phyloP scores from a whole-genome alignment of 2,888 invertebrate genomes.

The Xestoiulus laeticollis region DNA sequence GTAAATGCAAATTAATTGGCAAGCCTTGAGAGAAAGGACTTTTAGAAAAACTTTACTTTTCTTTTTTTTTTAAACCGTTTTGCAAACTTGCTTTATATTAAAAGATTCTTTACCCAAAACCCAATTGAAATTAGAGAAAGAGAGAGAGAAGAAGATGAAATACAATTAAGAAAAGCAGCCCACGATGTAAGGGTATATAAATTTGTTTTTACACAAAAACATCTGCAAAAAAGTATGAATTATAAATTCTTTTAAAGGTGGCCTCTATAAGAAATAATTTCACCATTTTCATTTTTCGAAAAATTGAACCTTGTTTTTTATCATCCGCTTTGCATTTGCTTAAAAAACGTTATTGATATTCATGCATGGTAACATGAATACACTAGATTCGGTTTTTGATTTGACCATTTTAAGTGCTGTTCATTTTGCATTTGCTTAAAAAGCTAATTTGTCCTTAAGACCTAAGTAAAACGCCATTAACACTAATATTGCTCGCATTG shows the following conservation, averaged over 20 bases:
- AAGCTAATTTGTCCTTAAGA: not conserved
- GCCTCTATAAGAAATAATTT: too few relatives aligned
- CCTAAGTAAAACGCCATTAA: not conserved
- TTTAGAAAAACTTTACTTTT: not conserved
- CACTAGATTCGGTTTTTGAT: too few relatives aligned
- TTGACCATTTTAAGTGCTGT: not conserved
- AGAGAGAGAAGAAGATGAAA: not conserved
- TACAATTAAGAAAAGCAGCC: not conserved
- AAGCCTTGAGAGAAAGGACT: not conserved
- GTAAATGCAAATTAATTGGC: conserved; percentile 27
- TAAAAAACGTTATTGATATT: too few relatives aligned
- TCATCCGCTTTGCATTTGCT: too few relatives aligned
- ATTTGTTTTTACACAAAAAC: too few relatives aligned
- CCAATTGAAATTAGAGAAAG: not conserved
- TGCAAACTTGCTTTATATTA: not conserved
- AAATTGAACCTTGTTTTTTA: too few relatives aligned
- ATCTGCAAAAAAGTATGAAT: too few relatives aligned
- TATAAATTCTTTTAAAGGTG: too few relatives aligned
- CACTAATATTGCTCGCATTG: conserved; percentile 27
- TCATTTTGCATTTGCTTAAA: not conserved
- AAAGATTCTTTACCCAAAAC: not conserved
- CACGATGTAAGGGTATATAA: too few relatives aligned
- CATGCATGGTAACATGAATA: too few relatives aligned
- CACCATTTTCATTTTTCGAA: too few relatives aligned
- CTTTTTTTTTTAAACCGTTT: not conserved